Conservation (phyloP, 1,140 invertebrate genomes). For the Bombus affinis region DNA sequence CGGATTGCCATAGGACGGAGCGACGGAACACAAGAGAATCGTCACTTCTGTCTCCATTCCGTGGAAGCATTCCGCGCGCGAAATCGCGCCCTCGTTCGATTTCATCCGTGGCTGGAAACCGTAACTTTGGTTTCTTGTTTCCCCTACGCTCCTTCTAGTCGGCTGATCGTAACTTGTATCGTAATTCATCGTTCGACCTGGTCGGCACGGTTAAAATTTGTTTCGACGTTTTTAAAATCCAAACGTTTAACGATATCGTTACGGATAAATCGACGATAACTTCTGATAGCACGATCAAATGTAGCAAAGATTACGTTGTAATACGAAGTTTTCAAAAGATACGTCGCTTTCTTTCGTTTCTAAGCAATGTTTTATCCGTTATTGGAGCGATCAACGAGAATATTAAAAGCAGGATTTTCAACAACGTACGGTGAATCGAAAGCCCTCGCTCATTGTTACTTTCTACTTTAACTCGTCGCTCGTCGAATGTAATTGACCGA, state of each 20-base stretch:
- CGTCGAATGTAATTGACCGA: conserved; percentile 26
- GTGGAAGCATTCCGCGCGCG: conserved; percentile 7
- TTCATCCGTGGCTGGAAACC: not conserved
- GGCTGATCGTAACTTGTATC: not conserved
- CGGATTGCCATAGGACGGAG: not conserved
- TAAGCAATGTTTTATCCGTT: too few species aligned
- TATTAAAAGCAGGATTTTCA: not conserved
- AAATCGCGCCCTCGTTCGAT: conserved; percentile 20
- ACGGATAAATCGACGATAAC: too few species aligned
- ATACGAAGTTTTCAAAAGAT: too few species aligned
- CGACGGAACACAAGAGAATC: conserved; percentile 12
- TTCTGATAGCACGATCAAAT: too few species aligned
- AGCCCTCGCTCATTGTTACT: not conserved
- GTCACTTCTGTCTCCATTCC: conserved; percentile 10
- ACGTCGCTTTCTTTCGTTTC: too few species aligned
- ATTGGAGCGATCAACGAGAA: too few species aligned
- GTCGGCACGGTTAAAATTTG: not conserved
- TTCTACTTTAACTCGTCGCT: not conserved
- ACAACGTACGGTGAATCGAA: not conserved
- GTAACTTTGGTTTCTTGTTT: not conserved
- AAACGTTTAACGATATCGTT: not conserved
- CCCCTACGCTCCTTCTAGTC: not conserved
- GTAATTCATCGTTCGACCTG: not conserved
- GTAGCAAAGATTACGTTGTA: too few species aligned
- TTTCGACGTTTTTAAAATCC: not conserved